phyloP scores from a whole-genome alignment of 1,140 invertebrate species.

The Cydia fagiglandana region DNA sequence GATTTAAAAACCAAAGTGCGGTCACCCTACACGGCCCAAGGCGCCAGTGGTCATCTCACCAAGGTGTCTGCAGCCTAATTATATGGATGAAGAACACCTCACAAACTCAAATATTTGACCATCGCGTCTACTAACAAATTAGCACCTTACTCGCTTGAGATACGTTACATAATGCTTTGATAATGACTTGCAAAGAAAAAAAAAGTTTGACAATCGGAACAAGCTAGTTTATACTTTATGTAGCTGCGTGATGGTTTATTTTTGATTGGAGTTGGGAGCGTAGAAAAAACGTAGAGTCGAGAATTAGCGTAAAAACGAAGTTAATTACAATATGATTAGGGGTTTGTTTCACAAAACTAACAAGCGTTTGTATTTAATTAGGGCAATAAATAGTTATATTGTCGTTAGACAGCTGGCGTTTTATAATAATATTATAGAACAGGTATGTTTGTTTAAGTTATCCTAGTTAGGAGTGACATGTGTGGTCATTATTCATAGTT shows the following conservation, averaged over 20 bases:
- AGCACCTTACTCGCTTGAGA: constrained; percentile 36
- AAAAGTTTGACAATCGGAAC: neutral
- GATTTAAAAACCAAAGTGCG: neutral
- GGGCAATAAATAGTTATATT: constrained; percentile 72
- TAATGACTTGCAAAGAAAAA: constrained; percentile 17
- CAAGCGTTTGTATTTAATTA: constrained; percentile 67
- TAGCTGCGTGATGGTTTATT: neutral
- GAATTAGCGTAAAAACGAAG: constrained; percentile 73
- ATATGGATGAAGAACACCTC: constrained; percentile 65
- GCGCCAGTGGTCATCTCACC: constrained; percentile 65
- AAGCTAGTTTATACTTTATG: neutral
- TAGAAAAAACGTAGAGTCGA: constrained; percentile 45
- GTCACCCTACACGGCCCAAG: constrained; percentile 48
- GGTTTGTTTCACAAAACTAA: constrained; percentile 72
- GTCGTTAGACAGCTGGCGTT: constrained; percentile 69
- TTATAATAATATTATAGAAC: constrained; percentile 10
- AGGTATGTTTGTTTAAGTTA: constrained; percentile 62
- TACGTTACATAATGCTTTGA: constrained; percentile 38
- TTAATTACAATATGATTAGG: constrained; percentile 75
- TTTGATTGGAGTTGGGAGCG: constrained; percentile 41
- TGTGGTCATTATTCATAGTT: constrained; percentile 23
- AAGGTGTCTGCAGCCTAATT: constrained; percentile 73
- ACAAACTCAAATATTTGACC: constrained; percentile 66
- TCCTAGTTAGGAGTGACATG: constrained; percentile 11
- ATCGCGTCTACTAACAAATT: constrained; percentile 36